Percentiles rank a stretch among this genome's conserved stretches.
phyloP scores from a whole-genome alignment of 2,797 vertebrate genomes.

The Scyliorhinus canicula region DNA sequence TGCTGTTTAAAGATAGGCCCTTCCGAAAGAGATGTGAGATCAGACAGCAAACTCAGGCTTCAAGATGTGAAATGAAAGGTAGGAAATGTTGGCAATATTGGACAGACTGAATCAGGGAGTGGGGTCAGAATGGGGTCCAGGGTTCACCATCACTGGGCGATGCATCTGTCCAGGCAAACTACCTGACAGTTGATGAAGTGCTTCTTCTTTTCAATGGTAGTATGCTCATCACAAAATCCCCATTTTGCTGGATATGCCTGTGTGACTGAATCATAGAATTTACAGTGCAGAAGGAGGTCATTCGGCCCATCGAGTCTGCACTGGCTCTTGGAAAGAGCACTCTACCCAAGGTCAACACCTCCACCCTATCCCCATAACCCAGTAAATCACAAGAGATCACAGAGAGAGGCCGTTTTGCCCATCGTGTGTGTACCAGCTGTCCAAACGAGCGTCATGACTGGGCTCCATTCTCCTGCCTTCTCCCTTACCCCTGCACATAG shows the following conservation, averaged over 20 bases:
- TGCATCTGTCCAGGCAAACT: background rate
- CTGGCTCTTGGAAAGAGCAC: too few relatives aligned
- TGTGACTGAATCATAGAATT: background rate
- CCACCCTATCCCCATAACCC: too few relatives aligned
- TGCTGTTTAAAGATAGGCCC: background rate
- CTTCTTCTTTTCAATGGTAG: background rate
- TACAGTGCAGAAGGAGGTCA: too few relatives aligned
- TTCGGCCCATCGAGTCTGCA: too few relatives aligned
- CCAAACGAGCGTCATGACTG: too few relatives aligned
- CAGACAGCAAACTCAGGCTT: background rate
- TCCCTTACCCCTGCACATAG: too few relatives aligned
- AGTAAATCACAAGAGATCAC: too few relatives aligned
- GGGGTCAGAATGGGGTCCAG: background rate
- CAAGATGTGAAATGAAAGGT: background rate
- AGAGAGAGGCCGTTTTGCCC: too few relatives aligned
- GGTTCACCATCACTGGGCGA: background rate
- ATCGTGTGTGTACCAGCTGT: too few relatives aligned
- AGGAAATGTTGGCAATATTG: background rate
- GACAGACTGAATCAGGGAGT: background rate
- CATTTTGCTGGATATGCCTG: background rate
- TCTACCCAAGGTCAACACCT: too few relatives aligned
- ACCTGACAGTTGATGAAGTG: background rate
- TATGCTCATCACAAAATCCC: background rate
- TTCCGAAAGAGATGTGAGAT: background rate
- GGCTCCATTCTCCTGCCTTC: too few relatives aligned